phyloP scores from a whole-genome alignment of 2,888 invertebrate species.

The Schrankia costaestrigalis region DNA sequence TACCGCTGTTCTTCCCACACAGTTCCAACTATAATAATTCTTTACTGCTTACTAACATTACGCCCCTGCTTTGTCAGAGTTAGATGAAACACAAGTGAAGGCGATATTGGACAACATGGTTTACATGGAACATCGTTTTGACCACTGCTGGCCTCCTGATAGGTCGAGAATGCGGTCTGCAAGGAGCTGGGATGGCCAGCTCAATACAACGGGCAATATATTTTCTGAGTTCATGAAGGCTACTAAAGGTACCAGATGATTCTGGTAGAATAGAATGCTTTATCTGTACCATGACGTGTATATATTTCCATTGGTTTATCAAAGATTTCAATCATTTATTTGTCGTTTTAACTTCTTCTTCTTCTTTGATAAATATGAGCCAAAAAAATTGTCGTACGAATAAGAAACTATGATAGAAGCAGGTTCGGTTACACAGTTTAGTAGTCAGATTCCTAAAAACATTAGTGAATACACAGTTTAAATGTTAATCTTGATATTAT shows the following conservation, averaged over 20 bases:
- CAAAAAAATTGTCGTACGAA: too few relatives aligned
- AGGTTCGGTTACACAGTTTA: too few relatives aligned
- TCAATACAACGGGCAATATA: constrained; percentile 55
- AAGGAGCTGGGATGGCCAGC: constrained; percentile 61
- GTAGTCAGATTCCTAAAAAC: too few relatives aligned
- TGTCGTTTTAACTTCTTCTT: too few relatives aligned
- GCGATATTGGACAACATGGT: constrained; percentile 68
- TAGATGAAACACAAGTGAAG: constrained; percentile 69
- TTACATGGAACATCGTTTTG: constrained; percentile 58
- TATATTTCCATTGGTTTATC: constrained; percentile 19
- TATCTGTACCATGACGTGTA: constrained; percentile 22
- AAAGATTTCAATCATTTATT: too few relatives aligned
- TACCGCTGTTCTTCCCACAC: constrained; percentile 8
- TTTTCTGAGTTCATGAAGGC: constrained; percentile 63
- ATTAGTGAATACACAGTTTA: too few relatives aligned
- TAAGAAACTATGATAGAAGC: too few relatives aligned
- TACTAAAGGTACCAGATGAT: constrained; percentile 62
- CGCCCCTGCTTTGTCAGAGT: constrained; percentile 64
- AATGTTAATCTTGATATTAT: too few relatives aligned
- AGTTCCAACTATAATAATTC: constrained; percentile 6
- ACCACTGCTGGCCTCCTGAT: constrained; percentile 63
- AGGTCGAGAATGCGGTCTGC: constrained; percentile 42
- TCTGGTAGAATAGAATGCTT: constrained; percentile 50
- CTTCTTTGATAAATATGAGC: too few relatives aligned
- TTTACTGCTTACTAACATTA: constrained; percentile 43